Percentiles rank a stretch among this genome's conserved stretches.
Evolutionary conservation across 2,888 invertebrate species (phyloP).

Genomic region (Meliscaeva auricollis): DNA sequence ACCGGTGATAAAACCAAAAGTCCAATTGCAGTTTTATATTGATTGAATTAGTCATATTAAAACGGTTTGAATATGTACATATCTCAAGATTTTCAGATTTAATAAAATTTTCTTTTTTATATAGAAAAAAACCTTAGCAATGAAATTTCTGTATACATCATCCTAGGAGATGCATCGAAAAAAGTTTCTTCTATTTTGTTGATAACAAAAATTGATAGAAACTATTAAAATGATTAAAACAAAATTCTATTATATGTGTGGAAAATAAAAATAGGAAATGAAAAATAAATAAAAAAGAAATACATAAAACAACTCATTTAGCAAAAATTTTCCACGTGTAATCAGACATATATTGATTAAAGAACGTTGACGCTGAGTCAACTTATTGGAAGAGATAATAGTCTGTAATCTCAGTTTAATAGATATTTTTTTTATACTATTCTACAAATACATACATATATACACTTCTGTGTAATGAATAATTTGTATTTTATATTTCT

Average conservation of each 20-base stretch:
- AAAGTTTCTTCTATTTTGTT: too few relatives aligned
- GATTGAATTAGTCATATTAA: too few relatives aligned
- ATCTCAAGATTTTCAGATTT: too few relatives aligned
- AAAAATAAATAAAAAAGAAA: neutral
- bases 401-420: neutral
- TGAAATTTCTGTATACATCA: too few relatives aligned
- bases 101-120: too few relatives aligned
- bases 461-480: neutral
- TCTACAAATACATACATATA: neutral
- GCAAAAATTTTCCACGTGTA: constrained; percentile 21
- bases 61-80: too few relatives aligned
- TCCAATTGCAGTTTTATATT: too few relatives aligned
- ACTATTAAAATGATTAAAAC: neutral
- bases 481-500: too few relatives aligned
- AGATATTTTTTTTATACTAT: neutral
- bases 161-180: too few relatives aligned
- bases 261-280: neutral
- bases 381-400: neutral
- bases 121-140: too few relatives aligned
- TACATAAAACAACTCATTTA: neutral
- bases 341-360: constrained; percentile 17
- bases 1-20: too few relatives aligned
- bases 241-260: too few relatives aligned
- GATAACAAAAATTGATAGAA: neutral
- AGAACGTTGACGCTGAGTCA: constrained; percentile 20